A percentile compares a stretch with the other conserved stretches of the same genome.
Conservation (phyloP, 2,113 vertebrate genomes). For the Uria lomvia region DNA sequence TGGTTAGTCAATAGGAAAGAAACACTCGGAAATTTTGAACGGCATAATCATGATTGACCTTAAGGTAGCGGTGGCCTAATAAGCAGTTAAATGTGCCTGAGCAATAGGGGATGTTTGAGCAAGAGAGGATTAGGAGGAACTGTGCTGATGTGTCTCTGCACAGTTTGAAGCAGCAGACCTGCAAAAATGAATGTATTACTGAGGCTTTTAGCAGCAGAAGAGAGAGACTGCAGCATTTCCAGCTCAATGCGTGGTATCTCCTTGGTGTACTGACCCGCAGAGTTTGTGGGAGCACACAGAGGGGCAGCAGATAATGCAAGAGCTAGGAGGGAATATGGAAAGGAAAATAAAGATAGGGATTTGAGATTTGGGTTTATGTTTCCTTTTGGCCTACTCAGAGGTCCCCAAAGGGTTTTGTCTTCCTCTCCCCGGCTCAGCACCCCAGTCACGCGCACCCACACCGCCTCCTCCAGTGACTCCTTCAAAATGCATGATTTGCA, state of each 20-base stretch:
- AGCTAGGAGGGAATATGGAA: background rate
- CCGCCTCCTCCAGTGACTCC: background rate
- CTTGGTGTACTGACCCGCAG: background rate
- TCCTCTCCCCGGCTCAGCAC: background rate
- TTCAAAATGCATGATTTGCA: background rate
- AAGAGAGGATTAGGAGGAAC: background rate
- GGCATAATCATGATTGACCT: conserved; percentile 18
- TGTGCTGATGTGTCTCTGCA: background rate
- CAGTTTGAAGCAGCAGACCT: background rate
- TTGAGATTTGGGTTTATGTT: background rate
- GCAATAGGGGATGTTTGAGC: background rate
- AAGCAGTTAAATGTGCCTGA: background rate
- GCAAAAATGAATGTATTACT: background rate
- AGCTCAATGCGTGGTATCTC: background rate
- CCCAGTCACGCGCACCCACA: background rate
- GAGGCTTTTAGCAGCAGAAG: background rate
- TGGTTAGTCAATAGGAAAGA: conserved; percentile 19
- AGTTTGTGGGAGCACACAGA: background rate
- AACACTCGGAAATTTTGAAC: background rate
- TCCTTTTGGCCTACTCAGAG: background rate
- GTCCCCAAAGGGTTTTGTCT: background rate
- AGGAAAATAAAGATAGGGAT: background rate
- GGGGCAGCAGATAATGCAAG: background rate
- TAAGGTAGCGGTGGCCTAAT: background rate
- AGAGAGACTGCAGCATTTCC: background rate